Percentiles rank a stretch among this genome's conserved stretches.
Conservation (phyloP, 2,113 vertebrate genomes). For the Athene cunicularia region DNA sequence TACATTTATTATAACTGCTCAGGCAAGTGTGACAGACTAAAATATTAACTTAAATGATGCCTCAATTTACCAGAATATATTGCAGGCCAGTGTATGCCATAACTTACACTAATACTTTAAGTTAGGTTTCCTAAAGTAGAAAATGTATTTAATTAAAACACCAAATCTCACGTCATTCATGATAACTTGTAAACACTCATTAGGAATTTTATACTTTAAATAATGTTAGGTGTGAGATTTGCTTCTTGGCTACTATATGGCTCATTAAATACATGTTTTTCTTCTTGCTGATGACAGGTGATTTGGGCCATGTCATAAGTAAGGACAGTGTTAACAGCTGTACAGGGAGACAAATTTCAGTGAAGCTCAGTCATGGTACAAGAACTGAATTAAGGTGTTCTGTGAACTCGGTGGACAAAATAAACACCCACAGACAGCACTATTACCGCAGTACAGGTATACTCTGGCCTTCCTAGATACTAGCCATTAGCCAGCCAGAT, state of each 20-base stretch:
- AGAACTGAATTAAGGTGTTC: background rate
- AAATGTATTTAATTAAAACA: background rate
- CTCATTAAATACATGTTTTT: background rate
- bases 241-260: background rate
- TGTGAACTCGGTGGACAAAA: background rate
- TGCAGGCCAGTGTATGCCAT: background rate
- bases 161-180: background rate
- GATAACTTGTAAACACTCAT: background rate
- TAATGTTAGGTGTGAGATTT: background rate
- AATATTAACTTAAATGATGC: background rate
- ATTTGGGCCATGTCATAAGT: background rate
- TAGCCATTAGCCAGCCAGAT: background rate
- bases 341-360: background rate
- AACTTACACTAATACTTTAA: background rate
- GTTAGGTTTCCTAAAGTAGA: background rate
- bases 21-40: background rate
- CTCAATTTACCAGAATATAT: background rate
- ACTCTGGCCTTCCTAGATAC: background rate
- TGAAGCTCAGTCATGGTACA: background rate
- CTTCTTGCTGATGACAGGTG: background rate
- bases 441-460: background rate
- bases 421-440: background rate
- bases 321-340: background rate
- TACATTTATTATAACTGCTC: background rate
- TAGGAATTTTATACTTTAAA: background rate